Percentiles rank a stretch among this genome's conserved stretches.
Evolutionary conservation across 2,888 invertebrate genomes (phyloP).

Genomic region (Sicus ferrugineus): DNA sequence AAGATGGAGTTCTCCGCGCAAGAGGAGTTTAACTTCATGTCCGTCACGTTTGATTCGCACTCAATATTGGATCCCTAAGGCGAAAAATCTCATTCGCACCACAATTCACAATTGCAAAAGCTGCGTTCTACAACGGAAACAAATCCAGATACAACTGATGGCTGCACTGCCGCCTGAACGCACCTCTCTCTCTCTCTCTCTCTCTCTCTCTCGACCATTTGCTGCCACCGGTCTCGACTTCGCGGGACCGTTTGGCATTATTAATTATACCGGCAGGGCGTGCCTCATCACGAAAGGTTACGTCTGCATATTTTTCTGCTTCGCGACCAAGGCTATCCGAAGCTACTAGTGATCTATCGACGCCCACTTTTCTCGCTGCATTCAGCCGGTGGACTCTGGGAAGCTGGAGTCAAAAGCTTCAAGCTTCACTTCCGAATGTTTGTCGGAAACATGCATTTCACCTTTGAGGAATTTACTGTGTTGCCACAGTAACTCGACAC

Average conservation of each 20-base stretch:
- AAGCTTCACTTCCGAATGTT: no score
- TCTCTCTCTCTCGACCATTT: slow-evolving; percentile 36
- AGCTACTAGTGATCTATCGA: slow-evolving; percentile 31
- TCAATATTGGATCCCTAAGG: slow-evolving; percentile 9
- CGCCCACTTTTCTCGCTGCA: slow-evolving; percentile 38
- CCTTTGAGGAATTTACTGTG: no score
- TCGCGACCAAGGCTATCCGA: slow-evolving; percentile 37
- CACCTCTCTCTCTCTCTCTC: background rate
- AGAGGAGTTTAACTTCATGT: background rate
- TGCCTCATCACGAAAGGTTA: slow-evolving; percentile 38
- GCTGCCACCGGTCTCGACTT: slow-evolving; percentile 36
- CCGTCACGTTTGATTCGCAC: background rate
- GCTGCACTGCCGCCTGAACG: slow-evolving; percentile 27
- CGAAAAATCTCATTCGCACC: background rate
- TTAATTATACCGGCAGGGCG: slow-evolving; percentile 33
- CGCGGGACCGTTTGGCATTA: slow-evolving; percentile 38
- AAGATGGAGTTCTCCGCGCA: background rate
- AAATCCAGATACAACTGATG: background rate
- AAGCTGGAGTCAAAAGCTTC: no score
- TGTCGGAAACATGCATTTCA: no score
- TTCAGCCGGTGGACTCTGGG: slow-evolving; percentile 36
- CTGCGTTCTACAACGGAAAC: background rate
- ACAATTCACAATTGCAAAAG: slow-evolving; percentile 3
- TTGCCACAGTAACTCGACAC: no score
- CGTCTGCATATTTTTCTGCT: slow-evolving; percentile 39